Percentiles rank a stretch among this genome's conserved stretches.
Conservation (phyloP, 2,888 invertebrate species). For the Eudasyphora cyanicolor region DNA sequence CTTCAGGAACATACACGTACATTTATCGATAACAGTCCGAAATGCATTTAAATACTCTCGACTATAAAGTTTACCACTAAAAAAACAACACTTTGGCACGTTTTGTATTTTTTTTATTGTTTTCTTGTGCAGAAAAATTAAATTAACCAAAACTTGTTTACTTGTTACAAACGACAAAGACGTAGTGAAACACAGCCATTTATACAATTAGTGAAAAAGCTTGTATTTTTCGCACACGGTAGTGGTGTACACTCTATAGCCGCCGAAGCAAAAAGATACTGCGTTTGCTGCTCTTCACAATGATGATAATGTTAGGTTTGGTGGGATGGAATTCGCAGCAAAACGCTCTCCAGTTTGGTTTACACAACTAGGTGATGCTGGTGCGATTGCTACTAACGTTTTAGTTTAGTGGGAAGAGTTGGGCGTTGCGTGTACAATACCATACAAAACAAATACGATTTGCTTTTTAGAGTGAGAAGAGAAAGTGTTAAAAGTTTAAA, state of each 20-base stretch:
- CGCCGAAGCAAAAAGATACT: conserved; percentile 36
- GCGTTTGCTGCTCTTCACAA: not conserved
- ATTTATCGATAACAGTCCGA: not conserved
- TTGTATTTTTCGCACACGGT: conserved; percentile 51
- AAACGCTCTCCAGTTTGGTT: conserved; percentile 20
- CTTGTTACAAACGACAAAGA: conserved; percentile 43
- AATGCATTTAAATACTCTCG: too few relatives aligned
- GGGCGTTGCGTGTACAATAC: conserved; percentile 39
- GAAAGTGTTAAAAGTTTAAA: conserved; percentile 48
- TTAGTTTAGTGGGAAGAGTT: conserved; percentile 31
- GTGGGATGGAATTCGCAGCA: conserved; percentile 12
- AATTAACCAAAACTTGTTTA: conserved; percentile 52
- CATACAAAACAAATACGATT: not conserved
- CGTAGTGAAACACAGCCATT: conserved; percentile 51
- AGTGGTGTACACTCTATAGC: too few relatives aligned
- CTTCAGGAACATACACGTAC: not conserved
- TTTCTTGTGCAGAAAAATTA: conserved; percentile 22
- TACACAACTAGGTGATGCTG: conserved; percentile 13
- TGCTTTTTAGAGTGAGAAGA: conserved; percentile 34
- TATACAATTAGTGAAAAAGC: conserved; percentile 54
- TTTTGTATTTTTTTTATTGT: not conserved
- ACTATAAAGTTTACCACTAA: not conserved
- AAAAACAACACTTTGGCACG: conserved; percentile 8
- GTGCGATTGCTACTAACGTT: not conserved
- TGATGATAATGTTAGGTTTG: not conserved